Evolutionary conservation across 2,113 vertebrate genomes (phyloP).

Genomic region (Coryphaenoides rupestris): DNA sequence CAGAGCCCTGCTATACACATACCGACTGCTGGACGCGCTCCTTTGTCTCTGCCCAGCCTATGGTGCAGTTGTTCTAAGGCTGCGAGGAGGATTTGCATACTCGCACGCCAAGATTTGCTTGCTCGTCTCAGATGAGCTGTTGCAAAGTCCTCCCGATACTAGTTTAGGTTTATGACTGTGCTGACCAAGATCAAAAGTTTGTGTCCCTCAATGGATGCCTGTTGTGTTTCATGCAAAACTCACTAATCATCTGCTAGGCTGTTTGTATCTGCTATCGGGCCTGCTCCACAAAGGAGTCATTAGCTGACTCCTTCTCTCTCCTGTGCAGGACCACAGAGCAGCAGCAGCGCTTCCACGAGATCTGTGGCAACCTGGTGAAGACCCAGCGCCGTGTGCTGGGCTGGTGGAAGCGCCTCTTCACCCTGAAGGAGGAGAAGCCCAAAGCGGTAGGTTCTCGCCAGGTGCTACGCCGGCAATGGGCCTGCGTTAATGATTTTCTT

Average conservation of each 20-base stretch:
- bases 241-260: too few species aligned
- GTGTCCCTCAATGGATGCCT: too few species aligned
- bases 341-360: slow-evolving; percentile 97
- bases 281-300: not conserved
- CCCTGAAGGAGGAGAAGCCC: slow-evolving; percentile 93
- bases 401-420: slow-evolving; percentile 91
- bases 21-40: not conserved
- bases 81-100: not conserved
- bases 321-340: slow-evolving; percentile 90
- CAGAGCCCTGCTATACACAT: slow-evolving; percentile 6
- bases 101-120: too few species aligned
- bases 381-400: slow-evolving; percentile 83
- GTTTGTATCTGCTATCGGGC: too few species aligned
- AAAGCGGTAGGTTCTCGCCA: slow-evolving; percentile 81
- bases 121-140: too few species aligned
- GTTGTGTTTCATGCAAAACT: too few species aligned
- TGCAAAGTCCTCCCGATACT: too few species aligned
- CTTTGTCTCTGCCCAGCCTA: not conserved
- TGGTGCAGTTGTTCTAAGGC: not conserved
- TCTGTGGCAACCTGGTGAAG: slow-evolving; percentile 90
- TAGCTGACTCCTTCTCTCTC: not conserved
- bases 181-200: too few species aligned
- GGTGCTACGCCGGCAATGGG: too few species aligned
- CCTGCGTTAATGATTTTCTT: too few species aligned
- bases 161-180: too few species aligned